phyloP scores from a whole-genome alignment of 2,113 vertebrate species.

The Hassar affinis region DNA sequence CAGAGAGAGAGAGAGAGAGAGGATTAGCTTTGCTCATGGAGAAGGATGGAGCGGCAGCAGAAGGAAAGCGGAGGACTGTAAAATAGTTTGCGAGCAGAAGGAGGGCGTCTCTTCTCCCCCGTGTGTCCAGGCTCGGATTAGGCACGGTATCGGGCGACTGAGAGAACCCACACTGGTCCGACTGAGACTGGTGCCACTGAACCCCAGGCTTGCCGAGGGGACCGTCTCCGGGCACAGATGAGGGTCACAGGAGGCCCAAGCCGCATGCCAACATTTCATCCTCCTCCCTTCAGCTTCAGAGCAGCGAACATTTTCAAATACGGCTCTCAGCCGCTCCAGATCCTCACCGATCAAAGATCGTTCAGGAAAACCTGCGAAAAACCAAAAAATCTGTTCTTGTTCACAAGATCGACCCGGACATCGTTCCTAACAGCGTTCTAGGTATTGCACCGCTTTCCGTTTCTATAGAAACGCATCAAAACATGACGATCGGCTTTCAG shows the following conservation, averaged over 20 bases:
- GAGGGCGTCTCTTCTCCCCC: slow-evolving; percentile 69
- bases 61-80: slow-evolving; percentile 63
- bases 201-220: slow-evolving; percentile 68
- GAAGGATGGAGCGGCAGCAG: slow-evolving; percentile 65
- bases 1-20: slow-evolving; percentile 58
- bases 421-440: background rate
- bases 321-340: background rate
- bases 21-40: slow-evolving; percentile 75
- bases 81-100: slow-evolving; percentile 77
- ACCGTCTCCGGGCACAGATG: slow-evolving; percentile 55
- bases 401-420: background rate
- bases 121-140: slow-evolving; percentile 79
- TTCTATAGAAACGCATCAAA: slow-evolving; percentile 8
- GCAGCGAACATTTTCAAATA: background rate
- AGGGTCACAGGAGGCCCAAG: slow-evolving; percentile 34
- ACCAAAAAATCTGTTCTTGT: background rate
- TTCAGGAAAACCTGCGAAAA: background rate
- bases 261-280: slow-evolving; percentile 31
- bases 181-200: slow-evolving; percentile 63
- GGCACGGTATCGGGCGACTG: slow-evolving; percentile 76
- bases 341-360: background rate
- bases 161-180: slow-evolving; percentile 69
- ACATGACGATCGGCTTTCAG: slow-evolving; percentile 5
- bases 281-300: slow-evolving; percentile 31
- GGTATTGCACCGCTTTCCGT: background rate